These are phyloP conservation scores for Eupithecia pulchellata DNA, from an alignment of 2,888 invertebrate species.

Conservation along the genomic window DNA sequence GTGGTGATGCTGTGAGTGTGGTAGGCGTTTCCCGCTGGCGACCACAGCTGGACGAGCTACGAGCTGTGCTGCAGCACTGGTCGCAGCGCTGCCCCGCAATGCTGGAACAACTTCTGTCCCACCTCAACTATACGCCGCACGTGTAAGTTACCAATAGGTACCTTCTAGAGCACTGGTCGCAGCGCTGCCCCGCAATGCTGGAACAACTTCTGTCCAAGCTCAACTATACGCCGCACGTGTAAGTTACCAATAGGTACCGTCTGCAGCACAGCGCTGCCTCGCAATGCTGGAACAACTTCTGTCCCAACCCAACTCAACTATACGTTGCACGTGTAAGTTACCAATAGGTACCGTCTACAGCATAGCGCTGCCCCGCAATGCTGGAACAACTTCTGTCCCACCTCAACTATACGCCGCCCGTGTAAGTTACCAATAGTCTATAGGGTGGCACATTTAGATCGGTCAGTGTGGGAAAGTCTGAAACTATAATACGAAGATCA, in stretches of 20 bases:
- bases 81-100: conserved; percentile 59
- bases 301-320: conserved; percentile 65
- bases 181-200: conserved; percentile 61
- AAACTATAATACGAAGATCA: too few species aligned
- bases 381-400: conserved; percentile 63
- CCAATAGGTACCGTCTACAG: conserved; percentile 23
- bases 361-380: conserved; percentile 61
- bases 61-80: conserved; percentile 66
- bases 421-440: conserved; percentile 58
- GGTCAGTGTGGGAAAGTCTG: too few species aligned
- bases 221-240: conserved; percentile 73
- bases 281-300: conserved; percentile 63
- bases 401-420: conserved; percentile 70
- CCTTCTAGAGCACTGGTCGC: conserved; percentile 61
- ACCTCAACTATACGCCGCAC: conserved; percentile 70
- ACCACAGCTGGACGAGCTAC: conserved; percentile 59
- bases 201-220: conserved; percentile 62
- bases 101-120: conserved; percentile 62
- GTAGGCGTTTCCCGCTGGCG: conserved; percentile 66
- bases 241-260: conserved; percentile 41
- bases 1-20: conserved; percentile 50
- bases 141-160: conserved; percentile 55
- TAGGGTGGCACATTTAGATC: too few species aligned
- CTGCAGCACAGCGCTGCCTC: conserved; percentile 59
- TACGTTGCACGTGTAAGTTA: conserved; percentile 68